Evolutionary conservation across 2,888 invertebrate genomes (phyloP), one percentile per base, ranked within the genome.

Genomic region (Plemyria rubiginata): DNA sequence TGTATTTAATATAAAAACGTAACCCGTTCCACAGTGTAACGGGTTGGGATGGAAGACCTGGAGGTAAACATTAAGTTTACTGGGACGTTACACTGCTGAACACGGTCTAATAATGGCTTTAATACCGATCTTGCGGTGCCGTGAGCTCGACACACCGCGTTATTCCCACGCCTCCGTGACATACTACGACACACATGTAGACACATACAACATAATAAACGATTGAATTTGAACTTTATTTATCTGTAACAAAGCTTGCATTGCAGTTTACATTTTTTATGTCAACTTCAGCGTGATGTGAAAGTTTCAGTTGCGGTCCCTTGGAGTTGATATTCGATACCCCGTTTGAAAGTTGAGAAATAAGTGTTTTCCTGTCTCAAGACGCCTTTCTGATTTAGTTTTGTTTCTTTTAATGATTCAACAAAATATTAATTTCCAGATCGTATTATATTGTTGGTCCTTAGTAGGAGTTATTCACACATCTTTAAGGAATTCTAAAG

Each of bases 91-190:
- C 65, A 54, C 48, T 60, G 63, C 48, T 60, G 63, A 64, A 70
- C 66, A 68, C 70, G 66, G 62, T 70, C 68, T 67, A 70, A 67
- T 71, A 70, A 72, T 70, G 69, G 64, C 65, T 57, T 60, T 68
- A 72, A 70, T 70, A 64, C 66, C 60, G 52, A 62, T 65, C 65
- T 72, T 63, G 64, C 67, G 64, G 61, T 48, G 53, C 62, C 60
- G 55, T 66, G 65, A 65, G 60, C 63, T 63, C 71, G 65, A 70
- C 71, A 70, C 65, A 67, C 66, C 66, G 58, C 65, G 66, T 65
- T 64, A 70, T 71, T 71, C 71, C 67, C 70, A 71, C 70, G 70
- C 69, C 70, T 62, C 62, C 50, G 64, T 63, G 46, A 67, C 62
- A 63, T 63, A 56, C 55, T 48, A 49, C 54, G 40, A 56, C 55